phyloP scores from a whole-genome alignment of 2,113 vertebrate species.

The Prinia subflava region DNA sequence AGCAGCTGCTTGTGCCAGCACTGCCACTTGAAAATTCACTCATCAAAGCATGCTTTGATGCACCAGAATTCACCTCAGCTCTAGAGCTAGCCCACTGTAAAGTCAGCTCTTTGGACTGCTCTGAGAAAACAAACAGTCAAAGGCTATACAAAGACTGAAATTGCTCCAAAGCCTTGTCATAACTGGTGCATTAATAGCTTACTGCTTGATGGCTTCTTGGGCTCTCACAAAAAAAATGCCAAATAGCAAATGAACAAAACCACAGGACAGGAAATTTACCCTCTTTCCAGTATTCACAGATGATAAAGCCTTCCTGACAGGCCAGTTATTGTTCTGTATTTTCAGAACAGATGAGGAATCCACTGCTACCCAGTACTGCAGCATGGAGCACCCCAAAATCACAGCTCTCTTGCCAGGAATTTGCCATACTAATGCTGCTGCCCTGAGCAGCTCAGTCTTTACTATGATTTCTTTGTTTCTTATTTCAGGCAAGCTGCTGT shows the following conservation, averaged over 20 bases:
- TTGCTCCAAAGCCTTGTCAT: not conserved
- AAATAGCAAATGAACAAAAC: not conserved
- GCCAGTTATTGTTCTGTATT: not conserved
- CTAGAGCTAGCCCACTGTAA: not conserved
- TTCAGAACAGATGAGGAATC: not conserved
- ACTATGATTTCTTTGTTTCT: conserved; percentile 38
- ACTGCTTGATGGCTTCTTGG: not conserved
- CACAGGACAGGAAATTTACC: not conserved
- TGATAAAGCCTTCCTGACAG: conserved; percentile 1
- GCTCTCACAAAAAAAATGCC: not conserved
- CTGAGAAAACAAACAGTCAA: not conserved
- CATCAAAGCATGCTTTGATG: not conserved
- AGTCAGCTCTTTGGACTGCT: not conserved
- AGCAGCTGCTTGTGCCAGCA: not conserved
- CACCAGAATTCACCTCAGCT: not conserved
- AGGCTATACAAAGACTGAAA: not conserved
- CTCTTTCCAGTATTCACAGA: not conserved
- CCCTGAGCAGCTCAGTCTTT: conserved; percentile 1
- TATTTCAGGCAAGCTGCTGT: not conserved
- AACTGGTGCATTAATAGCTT: not conserved
- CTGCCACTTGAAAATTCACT: not conserved
- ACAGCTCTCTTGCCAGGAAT: not conserved
- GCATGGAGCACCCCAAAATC: not conserved
- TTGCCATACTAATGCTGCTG: not conserved
- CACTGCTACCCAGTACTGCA: not conserved